Evolutionary conservation across 2,797 vertebrate species (phyloP).

Genomic region (Anguilla pacifica): DNA sequence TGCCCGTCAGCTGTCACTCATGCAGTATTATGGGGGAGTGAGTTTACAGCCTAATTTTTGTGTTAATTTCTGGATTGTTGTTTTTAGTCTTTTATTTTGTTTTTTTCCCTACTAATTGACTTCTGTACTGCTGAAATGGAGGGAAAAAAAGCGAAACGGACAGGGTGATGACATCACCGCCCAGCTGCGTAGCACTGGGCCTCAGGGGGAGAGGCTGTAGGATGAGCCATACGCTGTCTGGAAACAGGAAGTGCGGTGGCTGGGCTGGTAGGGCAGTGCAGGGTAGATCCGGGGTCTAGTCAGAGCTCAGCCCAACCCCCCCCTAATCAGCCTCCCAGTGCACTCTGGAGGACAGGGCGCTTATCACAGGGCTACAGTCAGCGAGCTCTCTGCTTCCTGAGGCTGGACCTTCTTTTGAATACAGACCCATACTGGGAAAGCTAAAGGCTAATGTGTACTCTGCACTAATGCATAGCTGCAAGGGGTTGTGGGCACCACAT

Average conservation of each 20-base stretch:
- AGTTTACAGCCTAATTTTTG: not conserved
- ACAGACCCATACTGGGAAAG: no score
- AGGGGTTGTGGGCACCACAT: no score
- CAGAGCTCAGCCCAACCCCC: constrained; percentile 47
- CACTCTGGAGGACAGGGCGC: constrained; percentile 25
- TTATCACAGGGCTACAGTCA: no score
- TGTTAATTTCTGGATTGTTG: not conserved
- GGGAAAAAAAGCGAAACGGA: not conserved
- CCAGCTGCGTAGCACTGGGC: not conserved
- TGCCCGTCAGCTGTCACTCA: not conserved
- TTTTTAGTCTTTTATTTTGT: not conserved
- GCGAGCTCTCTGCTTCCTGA: no score
- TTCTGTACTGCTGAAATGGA: not conserved
- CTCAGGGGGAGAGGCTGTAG: not conserved
- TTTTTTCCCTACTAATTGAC: not conserved
- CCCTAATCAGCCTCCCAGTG: constrained; percentile 55
- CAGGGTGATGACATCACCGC: not conserved
- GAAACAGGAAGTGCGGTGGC: not conserved
- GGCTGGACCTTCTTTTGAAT: no score
- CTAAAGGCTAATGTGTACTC: no score
- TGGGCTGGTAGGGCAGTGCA: constrained; percentile 13
- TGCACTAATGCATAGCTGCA: no score
- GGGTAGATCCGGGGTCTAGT: constrained; percentile 38
- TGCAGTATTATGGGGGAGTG: not conserved
- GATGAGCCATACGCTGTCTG: no score